Evolutionary conservation across 2,888 invertebrate genomes (phyloP), one percentile per base, ranked within the genome.

Genomic region (Hypsopygia costalis): DNA sequence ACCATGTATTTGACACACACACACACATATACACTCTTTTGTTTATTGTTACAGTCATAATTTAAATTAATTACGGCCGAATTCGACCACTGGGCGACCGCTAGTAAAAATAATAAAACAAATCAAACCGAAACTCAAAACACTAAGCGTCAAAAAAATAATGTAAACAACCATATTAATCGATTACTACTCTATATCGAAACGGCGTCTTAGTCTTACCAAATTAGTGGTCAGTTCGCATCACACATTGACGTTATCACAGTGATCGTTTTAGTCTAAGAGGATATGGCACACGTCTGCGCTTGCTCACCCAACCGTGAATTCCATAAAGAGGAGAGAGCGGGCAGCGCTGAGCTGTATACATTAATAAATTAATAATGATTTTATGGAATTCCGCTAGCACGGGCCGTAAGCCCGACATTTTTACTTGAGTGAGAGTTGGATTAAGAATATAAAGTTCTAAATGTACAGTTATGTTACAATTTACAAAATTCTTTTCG

Each of bases 281-380:
- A 75, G 76, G 75, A 77, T 72, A 65, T 63, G 51, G 58, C 65
- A 65, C 64, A 63, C 57, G 57, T 62, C 55, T 49, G 63, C 44
- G 44, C 41, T 30, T 39, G 53, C 55, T 62, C 80, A 77, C 43
- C 81, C 71, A 71, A 75, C 79, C 83, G 80, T 77, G 64, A 76
- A 76, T 60, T 71, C 79, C 73, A 78, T 78, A 76, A 75, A 79
- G 64, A 66, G 58, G 81, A 82, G 85, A 83, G 82, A 81, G 81
- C 74, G 60, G 53, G 52, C 59, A 52, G 55, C 59, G 62, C 70
- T 66, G 64, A 63, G 66, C 70, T 62, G 86, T 83, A 81, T 87
- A 80, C 74, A 87, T 88, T 81, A 88, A 87, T 87, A 86, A 86
- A 87, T 86, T 86, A 86, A 86, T 85, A 79, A 85, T 81, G 74